Base-by-base conservation (phyloP, 2,113 vertebrate species). In the Spilogale gracilis region DNA sequence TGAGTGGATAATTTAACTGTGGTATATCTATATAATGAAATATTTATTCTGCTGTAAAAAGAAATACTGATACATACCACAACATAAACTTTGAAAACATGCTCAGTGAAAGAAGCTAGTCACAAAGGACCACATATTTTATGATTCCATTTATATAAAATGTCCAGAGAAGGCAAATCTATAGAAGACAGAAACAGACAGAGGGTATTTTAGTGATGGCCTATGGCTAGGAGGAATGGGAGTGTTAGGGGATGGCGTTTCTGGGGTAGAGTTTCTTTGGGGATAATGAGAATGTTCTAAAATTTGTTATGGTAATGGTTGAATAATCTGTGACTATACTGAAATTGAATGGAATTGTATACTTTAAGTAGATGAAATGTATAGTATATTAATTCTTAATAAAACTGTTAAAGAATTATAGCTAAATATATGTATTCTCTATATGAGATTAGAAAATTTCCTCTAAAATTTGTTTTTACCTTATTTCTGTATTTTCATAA, bases 361-460 rank as follows among this genome's bases (percentile, higher is more conserved):
- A 63, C 17, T 91, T 82, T 88, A 78, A 73, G 56, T 82, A 67
- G 14, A 48, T 91, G 17, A 83, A 86, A 84, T 83, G 23, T 90
- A 69, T 54, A 91, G 60, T 52, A 32, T 79, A 54, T 67, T 90
- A 88, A 92, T 94, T 93, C 48, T 89, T 63, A 67, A 32, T 91
- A 93, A 90, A 79, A 21, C 21, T 78, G 3, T 96, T 92, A 38
- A 73, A 84, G 86, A 88, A 86, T 48, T 91, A 65, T 54, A 79
- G 45, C 67, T 88, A 61, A 96, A 60, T 93, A 54, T 83, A 54
- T 80, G 9, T 95, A 58, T 78, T 91, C 82, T 13, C 23, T 86
- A 27, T 89, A n/a, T 71, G 78, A 69, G n/a, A 92, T 89, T 11
- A 81, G 79, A 23, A 89, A 63, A 83, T 94, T 97, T 96, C 61